Conservation (phyloP, 2,888 invertebrate species). For the Torymus tubicola region DNA sequence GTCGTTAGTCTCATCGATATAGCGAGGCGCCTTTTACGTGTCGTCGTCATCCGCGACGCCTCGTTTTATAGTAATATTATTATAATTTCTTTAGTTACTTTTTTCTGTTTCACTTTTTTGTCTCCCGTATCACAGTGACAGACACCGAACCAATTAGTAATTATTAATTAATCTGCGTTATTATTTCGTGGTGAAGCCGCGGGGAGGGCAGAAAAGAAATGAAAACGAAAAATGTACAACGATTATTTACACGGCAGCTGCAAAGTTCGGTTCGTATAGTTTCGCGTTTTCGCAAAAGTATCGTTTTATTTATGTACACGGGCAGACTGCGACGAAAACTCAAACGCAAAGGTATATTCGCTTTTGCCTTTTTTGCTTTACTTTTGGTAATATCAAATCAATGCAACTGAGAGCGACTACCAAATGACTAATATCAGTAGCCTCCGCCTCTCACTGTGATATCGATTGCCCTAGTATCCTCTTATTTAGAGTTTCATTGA, state of each 20-base stretch:
- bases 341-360: slow-evolving; percentile 23
- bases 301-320: slow-evolving; percentile 36
- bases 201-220: slow-evolving; percentile 7
- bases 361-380: slow-evolving; percentile 27
- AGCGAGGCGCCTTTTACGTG: slow-evolving; percentile 28
- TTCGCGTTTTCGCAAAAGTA: slow-evolving; percentile 25
- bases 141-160: slow-evolving; percentile 39
- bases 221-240: slow-evolving; percentile 48
- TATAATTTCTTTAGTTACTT: slow-evolving; percentile 51
- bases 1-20: slow-evolving; percentile 45
- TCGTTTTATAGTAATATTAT: slow-evolving; percentile 52
- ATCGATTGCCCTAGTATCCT: slow-evolving; percentile 64
- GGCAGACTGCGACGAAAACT: slow-evolving; percentile 37
- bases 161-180: slow-evolving; percentile 21
- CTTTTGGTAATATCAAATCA: slow-evolving; percentile 32
- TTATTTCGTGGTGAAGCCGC: background rate
- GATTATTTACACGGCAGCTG: slow-evolving; percentile 57
- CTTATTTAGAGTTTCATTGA: slow-evolving; percentile 57
- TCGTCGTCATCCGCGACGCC: background rate
- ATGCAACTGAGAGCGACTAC: slow-evolving; percentile 39
- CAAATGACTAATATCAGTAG: slow-evolving; percentile 50
- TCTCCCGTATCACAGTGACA: slow-evolving; percentile 56
- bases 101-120: slow-evolving; percentile 17
- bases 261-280: slow-evolving; percentile 25
- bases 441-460: slow-evolving; percentile 65